Evolutionary conservation across 1,140 invertebrate genomes (phyloP).

Genomic region (Drosophila nigrodunni): DNA sequence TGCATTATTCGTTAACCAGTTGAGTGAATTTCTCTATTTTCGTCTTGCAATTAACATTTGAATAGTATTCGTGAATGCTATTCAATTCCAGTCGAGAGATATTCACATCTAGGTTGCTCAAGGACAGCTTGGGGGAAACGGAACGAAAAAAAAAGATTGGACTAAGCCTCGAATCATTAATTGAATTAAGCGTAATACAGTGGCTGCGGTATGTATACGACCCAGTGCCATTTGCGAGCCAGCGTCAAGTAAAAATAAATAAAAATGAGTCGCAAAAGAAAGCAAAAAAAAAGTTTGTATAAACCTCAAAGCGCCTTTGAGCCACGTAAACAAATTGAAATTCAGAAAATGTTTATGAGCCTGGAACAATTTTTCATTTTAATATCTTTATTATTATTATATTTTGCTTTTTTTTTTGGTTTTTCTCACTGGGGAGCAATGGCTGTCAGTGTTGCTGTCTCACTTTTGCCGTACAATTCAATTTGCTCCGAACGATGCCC

Average conservation of each 20-base stretch:
- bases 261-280: neutral
- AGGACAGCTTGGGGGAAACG: slow-evolving; percentile 10
- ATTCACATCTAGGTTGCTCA: slow-evolving; percentile 14
- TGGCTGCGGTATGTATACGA: slow-evolving; percentile 2
- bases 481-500: slow-evolving; percentile 57
- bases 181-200: slow-evolving; percentile 29
- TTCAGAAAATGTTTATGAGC: slow-evolving; percentile 49
- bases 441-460: neutral
- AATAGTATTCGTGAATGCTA: slow-evolving; percentile 24
- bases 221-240: neutral
- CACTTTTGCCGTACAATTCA: slow-evolving; percentile 54
- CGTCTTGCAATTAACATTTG: slow-evolving; percentile 21
- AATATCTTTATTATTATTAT: slow-evolving; percentile 42
- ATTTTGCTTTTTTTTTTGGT: slow-evolving; percentile 6
- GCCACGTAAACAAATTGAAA: slow-evolving; percentile 66
- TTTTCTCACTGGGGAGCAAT: neutral
- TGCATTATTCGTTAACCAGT: neutral
- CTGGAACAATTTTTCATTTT: slow-evolving; percentile 44
- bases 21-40: neutral
- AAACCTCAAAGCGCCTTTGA: slow-evolving; percentile 44
- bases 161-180: slow-evolving; percentile 22
- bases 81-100: neutral
- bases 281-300: slow-evolving; percentile 6
- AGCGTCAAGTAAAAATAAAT: neutral
- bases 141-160: neutral